Base-by-base conservation (phyloP, 2,797 vertebrate species). In the Hozukius guyotensis region DNA sequence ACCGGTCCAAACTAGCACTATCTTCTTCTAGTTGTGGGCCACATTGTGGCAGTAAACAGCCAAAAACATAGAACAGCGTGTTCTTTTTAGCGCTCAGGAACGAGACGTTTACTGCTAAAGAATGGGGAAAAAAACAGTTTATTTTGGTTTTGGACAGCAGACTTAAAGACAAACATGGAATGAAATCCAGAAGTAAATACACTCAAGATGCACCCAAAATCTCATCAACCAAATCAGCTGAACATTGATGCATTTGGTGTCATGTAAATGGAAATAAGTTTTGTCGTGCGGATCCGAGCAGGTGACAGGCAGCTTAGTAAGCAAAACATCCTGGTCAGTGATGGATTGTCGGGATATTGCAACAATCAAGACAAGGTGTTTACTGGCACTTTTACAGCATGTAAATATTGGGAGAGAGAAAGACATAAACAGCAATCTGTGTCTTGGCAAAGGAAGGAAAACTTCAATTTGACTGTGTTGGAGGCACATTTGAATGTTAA, bases 401-500 rank as follows among this genome's bases (percentile, higher is more conserved):
- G 60, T 89, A 82, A 87, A 89, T 71, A 77, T 71, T 66, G 69
- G 20, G 53, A 79, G 38, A 67, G 34, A 11, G 38, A 71, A 66
- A 74, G 57, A 76, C 60, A 79, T 55, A 59, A 80, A 78, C 79
- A 83, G 71, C 49, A 46, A 71, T 84, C 62, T 73, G 67, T 3
- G 38, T 78, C 74, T 85, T 86, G 83, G 86, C 65, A 11, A 64
- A 46, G 32, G 22, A 60, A 46, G 31, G 16, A 59, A 78, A 84
- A 76, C 66, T 78, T 53, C 42, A 85, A 62, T 82, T 72, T 12
- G 59, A 60, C 31, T 24, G 11, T 12, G 57, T 78, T 71, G 60
- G 64, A 63, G 65, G 62, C 32, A 57, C 31, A 85, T 74, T 80
- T 65, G 24, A 85, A 83, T n/a, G 86, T 87, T 77, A 78, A 74